Evolutionary conservation across 2,797 vertebrate species (phyloP).

Genomic region (Acanthornis magna): DNA sequence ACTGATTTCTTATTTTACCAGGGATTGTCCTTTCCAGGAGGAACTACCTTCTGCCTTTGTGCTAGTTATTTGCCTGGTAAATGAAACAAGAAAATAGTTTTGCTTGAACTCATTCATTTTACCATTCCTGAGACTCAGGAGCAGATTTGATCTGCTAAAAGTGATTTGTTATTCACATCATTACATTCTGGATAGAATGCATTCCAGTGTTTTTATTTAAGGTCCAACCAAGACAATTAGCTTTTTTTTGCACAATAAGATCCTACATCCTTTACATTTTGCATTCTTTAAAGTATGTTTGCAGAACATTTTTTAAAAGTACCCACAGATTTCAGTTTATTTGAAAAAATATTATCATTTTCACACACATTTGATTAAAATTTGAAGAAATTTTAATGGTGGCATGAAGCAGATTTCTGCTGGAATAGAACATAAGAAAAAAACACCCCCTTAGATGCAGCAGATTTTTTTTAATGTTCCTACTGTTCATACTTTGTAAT

Average conservation of each 20-base stretch:
- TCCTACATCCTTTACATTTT: neutral
- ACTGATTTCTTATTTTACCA: neutral
- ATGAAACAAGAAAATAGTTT: neutral
- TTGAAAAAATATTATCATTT: neutral
- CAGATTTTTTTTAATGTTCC: neutral
- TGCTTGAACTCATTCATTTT: neutral
- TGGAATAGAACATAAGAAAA: neutral
- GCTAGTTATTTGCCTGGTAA: neutral
- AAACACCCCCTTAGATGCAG: neutral
- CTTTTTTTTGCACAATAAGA: neutral
- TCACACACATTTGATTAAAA: neutral
- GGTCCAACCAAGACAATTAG: neutral
- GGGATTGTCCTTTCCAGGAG: neutral
- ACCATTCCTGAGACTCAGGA: neutral
- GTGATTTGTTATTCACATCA: neutral
- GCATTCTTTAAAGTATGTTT: neutral
- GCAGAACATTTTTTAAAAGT: neutral
- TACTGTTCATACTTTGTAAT: neutral
- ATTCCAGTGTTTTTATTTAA: neutral
- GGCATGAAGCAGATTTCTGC: neutral
- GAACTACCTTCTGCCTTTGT: neutral
- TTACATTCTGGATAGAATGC: neutral
- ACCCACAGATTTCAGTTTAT: neutral
- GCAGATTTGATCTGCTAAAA: neutral
- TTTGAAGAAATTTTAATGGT: neutral